Base-by-base conservation (phyloP, 2,797 vertebrate genomes). In the Myotis pilosus region DNA sequence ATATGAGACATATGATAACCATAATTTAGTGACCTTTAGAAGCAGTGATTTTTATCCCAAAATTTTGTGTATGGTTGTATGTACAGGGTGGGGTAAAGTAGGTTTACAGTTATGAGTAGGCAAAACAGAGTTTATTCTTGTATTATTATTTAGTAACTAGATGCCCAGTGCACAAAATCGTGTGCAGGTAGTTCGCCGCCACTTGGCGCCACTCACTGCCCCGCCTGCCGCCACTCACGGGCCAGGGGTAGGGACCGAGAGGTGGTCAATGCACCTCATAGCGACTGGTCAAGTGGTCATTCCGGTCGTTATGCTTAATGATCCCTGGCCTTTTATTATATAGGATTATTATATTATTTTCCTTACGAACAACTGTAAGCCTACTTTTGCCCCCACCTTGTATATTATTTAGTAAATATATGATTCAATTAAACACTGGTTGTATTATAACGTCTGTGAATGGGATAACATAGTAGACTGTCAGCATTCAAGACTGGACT, bases 1-100 rank as follows among this genome's bases (percentile, higher is more conserved):
- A 30, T n/a, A 36, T n/a, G 33, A 62, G 8, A n/a, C 30, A 33
- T n/a, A 38, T 38, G n/a, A 23, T 62, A 41, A 71, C 57, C 19
- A n/a, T 89, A 86, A 69, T 80, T 79, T 68, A 69, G 49, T 94
- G 66, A 60, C 79, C 62, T 94, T 86, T 86, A 33, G 33, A 81
- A 94, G 30, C 6, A 94, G 12, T 36, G 5, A 28, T 20, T 89
- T 89, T 86, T 44, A 53, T 81, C 38, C 33, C 55, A 64, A 5
- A 86, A 20, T 17, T 60, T 85, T 83, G 71, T 28, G 30, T 44
- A 25, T 76, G 23, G 13, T 88, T 80, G 1, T 79, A 38, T 84
- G 23, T 72, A 44, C 22, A 71, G 36, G 36, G 11, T 41, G 36
- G 68, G 20, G 68, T 36, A 23, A 71, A 71, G 33, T 38, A 25